Percentiles rank a stretch among this genome's conserved stretches.
These are phyloP conservation scores for Dexiosoma caninum DNA, from an alignment of 2,888 invertebrate species.

Conservation along the genomic window DNA sequence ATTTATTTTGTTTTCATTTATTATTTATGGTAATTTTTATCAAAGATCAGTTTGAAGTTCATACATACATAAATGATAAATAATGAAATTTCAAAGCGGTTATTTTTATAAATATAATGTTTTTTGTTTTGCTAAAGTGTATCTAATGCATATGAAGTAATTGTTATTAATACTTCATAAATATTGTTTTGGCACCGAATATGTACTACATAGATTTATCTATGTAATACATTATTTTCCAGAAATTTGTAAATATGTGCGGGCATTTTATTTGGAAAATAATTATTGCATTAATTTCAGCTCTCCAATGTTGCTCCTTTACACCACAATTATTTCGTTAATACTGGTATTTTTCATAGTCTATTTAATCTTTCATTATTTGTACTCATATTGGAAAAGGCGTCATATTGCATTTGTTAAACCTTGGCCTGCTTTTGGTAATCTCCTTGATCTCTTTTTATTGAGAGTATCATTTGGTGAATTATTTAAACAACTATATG, in stretches of 20 bases:
- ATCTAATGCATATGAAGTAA: background rate
- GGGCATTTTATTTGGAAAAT: background rate
- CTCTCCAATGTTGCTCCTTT: constrained; percentile 27
- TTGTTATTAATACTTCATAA: too few species aligned
- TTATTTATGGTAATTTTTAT: background rate
- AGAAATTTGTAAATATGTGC: too few species aligned
- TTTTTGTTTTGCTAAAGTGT: background rate
- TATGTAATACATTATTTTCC: too few species aligned
- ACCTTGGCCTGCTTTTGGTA: constrained; percentile 74
- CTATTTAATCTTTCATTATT: constrained; percentile 58
- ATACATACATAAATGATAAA: background rate
- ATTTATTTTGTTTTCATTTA: background rate
- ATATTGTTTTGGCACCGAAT: too few species aligned
- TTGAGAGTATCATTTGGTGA: constrained; percentile 72
- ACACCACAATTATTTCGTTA: background rate
- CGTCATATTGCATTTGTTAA: constrained; percentile 71
- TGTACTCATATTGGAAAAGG: constrained; percentile 69
- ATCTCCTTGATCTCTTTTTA: constrained; percentile 73
- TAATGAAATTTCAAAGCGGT: background rate
- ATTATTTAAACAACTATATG: constrained; percentile 74
- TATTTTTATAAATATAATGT: background rate
- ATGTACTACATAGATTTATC: too few species aligned
- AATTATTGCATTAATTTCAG: constrained; percentile 16
- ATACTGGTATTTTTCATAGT: background rate
- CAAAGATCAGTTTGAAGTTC: background rate